Percentiles rank a stretch among this genome's conserved stretches.
phyloP scores from a whole-genome alignment of 2,113 vertebrate species.

The Saimiri boliviensis region DNA sequence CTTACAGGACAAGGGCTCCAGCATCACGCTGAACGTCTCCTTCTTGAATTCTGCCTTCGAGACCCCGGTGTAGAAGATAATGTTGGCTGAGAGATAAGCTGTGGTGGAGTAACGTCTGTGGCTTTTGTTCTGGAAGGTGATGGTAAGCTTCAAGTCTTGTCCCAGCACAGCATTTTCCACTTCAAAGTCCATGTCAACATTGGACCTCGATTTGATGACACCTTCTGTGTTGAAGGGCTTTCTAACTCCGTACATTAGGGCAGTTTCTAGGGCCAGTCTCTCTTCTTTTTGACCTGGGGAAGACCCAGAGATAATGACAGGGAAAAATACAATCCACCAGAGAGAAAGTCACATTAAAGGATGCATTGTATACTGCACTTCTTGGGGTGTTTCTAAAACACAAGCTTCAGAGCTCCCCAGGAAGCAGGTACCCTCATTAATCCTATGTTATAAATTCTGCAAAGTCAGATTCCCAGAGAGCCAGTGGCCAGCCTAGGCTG shows the following conservation, averaged over 20 bases:
- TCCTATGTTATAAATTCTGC: background rate
- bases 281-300: constrained; percentile 91
- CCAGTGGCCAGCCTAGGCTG: accelerated
- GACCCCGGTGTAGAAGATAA: constrained; percentile 96
- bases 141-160: constrained; percentile 87
- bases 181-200: constrained; percentile 89
- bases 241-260: constrained; percentile 90
- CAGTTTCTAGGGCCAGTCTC: constrained; percentile 91
- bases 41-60: constrained; percentile 90
- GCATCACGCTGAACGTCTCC: constrained; percentile 71
- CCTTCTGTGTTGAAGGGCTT: constrained; percentile 82
- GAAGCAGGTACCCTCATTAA: background rate
- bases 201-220: constrained; percentile 43
- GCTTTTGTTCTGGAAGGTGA: constrained; percentile 90
- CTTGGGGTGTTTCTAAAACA: accelerated
- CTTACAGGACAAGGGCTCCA: constrained; percentile 86
- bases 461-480: background rate
- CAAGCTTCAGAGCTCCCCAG: background rate
- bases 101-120: constrained; percentile 80
- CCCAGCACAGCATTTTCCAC: constrained; percentile 86
- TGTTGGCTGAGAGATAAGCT: constrained; percentile 89
- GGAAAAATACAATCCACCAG: background rate
- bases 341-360: background rate
- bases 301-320: constrained; percentile 35
- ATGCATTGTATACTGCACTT: accelerated